Base-by-base conservation (phyloP, 2,888 invertebrate genomes). In the Parelbella ahira region DNA sequence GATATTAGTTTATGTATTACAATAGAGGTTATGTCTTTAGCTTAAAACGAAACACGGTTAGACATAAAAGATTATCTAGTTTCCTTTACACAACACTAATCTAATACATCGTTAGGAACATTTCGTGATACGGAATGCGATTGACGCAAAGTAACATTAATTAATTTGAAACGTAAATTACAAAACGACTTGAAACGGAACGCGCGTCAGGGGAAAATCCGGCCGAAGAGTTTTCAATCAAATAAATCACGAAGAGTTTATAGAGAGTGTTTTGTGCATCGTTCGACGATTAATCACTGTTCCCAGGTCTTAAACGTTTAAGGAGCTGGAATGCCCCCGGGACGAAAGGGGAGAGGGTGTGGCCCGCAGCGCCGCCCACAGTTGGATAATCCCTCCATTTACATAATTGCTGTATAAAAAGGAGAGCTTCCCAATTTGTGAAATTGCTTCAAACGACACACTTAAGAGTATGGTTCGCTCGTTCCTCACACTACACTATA, bases 351-450 rank as follows among this genome's bases (percentile, higher is more conserved):
- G 77, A 69, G 53, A 54, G 75, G 78, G 81, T 68, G 79, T 75
- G 78, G 76, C 77, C 65, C 70, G 57, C 64, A 68, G 77, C 74
- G 60, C 80, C 83, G 79, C 84, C 83, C 77, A 77, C 77, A 68
- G 64, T 64, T 60, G 73, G 79, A 81, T 87, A 87, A 88, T 88
- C 87, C 82, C 70, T 69, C 86, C 84, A 88, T 88, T 88, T 88
- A 86, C 87, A 88, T 88, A 88, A 88, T 88, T 88, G 86, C 79
- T 76, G 81, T 78, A 86, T 88, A 88, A 88, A 88, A 87, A 87
- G 74, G 76, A 83, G 74, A 76, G 80, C 76, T 82, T 82, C 74
- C 79, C 88, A 88, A 88, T 88, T 88, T 88, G 80, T 73, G 73
- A 88, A 88, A 88, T 88, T 88, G 86, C 77, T 86, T 65, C 62